Evolutionary conservation across 1,140 invertebrate species (phyloP).

Genomic region (Drosophila arizonae): DNA sequence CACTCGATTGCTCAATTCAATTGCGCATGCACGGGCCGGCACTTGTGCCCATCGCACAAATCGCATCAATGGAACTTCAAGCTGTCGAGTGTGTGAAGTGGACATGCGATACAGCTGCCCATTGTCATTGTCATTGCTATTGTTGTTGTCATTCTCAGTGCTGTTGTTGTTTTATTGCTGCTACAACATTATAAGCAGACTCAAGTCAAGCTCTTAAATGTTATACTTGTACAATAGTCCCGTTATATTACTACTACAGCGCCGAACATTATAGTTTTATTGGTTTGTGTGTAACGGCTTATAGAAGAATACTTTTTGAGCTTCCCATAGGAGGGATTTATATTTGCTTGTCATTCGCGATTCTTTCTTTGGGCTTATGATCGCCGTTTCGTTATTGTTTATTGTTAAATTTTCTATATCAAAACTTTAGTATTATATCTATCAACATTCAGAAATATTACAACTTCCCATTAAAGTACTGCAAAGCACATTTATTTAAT

Average conservation of each 20-base stretch:
- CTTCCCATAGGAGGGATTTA: no score
- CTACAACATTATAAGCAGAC: constrained; percentile 5
- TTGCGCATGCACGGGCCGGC: neutral
- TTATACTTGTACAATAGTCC: neutral
- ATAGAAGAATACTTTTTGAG: neutral
- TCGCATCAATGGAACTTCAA: constrained; percentile 25
- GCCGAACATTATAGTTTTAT: neutral
- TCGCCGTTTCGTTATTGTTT: no score
- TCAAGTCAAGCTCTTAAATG: constrained; percentile 9
- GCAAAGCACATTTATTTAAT: neutral
- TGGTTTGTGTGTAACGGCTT: neutral
- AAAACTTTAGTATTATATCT: no score
- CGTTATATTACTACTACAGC: neutral
- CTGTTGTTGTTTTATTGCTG: constrained; percentile 1
- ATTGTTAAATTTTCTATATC: no score
- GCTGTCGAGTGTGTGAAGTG: constrained; percentile 23
- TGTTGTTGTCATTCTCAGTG: neutral
- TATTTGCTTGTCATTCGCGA: no score
- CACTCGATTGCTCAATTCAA: constrained; percentile 23
- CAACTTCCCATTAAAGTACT: neutral
- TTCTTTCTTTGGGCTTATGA: no score
- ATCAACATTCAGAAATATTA: no score
- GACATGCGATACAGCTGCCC: constrained; percentile 10
- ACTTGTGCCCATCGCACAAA: constrained; percentile 18
- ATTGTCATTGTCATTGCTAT: constrained; percentile 14